Base-by-base conservation (phyloP, 2,797 vertebrate species). In the Manis pentadactyla region DNA sequence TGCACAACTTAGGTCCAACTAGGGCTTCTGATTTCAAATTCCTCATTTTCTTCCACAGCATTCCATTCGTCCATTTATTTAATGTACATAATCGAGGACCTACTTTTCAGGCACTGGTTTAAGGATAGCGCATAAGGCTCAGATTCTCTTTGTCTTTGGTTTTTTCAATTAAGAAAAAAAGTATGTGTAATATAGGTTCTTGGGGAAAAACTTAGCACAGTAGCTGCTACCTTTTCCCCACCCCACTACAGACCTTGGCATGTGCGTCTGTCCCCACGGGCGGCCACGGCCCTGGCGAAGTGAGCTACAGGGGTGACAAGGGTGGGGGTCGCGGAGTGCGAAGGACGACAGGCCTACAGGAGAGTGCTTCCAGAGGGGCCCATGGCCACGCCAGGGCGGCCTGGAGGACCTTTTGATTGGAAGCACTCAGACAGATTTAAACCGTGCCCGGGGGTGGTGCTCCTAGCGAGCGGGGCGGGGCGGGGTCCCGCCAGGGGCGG, bases 361-460 rank as follows among this genome's bases (percentile, higher is more conserved):
- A 71, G 23, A 42, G 15, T 0, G 31, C 5, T 34, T n/a, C n/a
- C 2, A 14, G 25, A 55, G 29, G 5, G 23, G 0, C 2, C 25
- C 14, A 6, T 29, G 4, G 0, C 11, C 4, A 1, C 2, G 0
- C 2, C 12, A 5, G 0, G 5, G 25, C 0, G 0, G 1, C 9
- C 0, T 1, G 2, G 0, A 31, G 4, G 5, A 14, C 9, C 1
- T 83, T 53, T 73, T 0, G 18, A 7, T 11, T 4, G 0, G 0
- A 39, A 6, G 14, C 3, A 11, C 21, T 34, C 53, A 0, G 46
- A 69, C 29, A 34, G 5, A 29, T 61, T 66, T 15, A 3, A 11
- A 6, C 8, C 0, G 34, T 0, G 11, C 23, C 18, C 3, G 7
- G 11, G 57, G 31, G 25, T 19, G n/a, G 5, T 19, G 29, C 13